Evolutionary conservation across 1,140 invertebrate genomes (phyloP), one percentile per base, ranked within the genome.

Genomic region (Metaphire vulgaris): DNA sequence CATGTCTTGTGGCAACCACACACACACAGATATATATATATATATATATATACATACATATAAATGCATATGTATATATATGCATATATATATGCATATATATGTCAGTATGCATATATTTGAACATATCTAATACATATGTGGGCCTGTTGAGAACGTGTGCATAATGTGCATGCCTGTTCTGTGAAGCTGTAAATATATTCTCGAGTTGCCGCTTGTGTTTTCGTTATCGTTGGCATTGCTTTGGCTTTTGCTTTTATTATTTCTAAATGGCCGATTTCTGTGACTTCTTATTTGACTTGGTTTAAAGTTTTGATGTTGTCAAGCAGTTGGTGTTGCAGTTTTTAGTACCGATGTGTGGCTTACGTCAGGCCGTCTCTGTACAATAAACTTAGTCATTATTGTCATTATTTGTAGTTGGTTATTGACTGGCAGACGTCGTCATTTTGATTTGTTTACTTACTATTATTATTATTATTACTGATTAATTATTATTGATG

Each of bases 241-340:
- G 41, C 6, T 21, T 6, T 56, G 41, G 41, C n/a, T n/a, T 56
- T 56, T 56, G 41, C 41, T 56, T 56, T 6, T 56, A 56, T 12
- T 56, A 6, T 21, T 56, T 56, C 21, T 56, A 12, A 56, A 12
- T 56, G 41, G 41, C 41, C 41, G 21, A 56, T 56, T 56, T 56
- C 21, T 56, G 21, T 56, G 41, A 56, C 41, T 56, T 56, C n/a
- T 56, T 56, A 56, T 56, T 56, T 56, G 41, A 56, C 41, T 56
- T 56, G 41, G 41, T 56, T 56, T 56, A 21, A 56, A 56, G 41
- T 56, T 56, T 56, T 56, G 41, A 56, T 56, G 41, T 56, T 56
- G 41, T 56, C 6, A 21, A 56, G 41, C 6, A 56, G 41, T 56
- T n/a, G 21, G 41, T 56, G 41, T 56, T 56, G 21, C 41, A 12